Evolutionary conservation across 2,888 invertebrate species (phyloP), one percentile per base, ranked within the genome.

Genomic region (Tiphia femorata): DNA sequence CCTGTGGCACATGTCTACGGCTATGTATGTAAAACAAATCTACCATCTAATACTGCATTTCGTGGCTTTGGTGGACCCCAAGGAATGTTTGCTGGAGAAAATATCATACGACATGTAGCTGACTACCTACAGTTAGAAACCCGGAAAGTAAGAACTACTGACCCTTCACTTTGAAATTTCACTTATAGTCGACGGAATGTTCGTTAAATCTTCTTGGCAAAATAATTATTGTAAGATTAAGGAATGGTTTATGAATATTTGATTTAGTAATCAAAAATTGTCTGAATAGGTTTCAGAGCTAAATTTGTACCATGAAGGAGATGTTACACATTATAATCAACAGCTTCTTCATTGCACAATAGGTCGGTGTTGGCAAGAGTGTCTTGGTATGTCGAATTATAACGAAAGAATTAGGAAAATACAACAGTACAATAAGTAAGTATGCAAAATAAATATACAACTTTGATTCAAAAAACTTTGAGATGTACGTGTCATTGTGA

Each of bases 31-130:
- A 92, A 89, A 84, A 98, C 97, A 0, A 96, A 98, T 85, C 82
- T 95, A 44, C 91, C 96, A 0, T 95, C 96, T 0, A 96, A 96
- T 79, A 97, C 97, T 0, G 97, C 97, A 0, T 97, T 97, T 76
- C 86, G 97, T 72, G 96, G 96, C 1, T 96, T 96, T 75, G 96
- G 96, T 4, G 95, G 91, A 0, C 96, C 96, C 0, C 96, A 96
- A 79, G 95, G 92, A 21, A 95, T 96, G 95, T 92, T 93, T 77
- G 88, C 91, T 1, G 92, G 89, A 0, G 97, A 97, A 84, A 88
- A 86, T 67, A 91, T 94, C 69, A 87, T 94, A 30, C 86, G 91
- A 60, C 90, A 94, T 63, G 87, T 96, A 10, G 95, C 96, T 1
- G 86, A 86, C 25, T 88, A 86, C 69, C 84, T 95, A 17, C 87